Base-by-base conservation (phyloP, 1,140 invertebrate genomes). In the Ceratoteleas bidentatus region DNA sequence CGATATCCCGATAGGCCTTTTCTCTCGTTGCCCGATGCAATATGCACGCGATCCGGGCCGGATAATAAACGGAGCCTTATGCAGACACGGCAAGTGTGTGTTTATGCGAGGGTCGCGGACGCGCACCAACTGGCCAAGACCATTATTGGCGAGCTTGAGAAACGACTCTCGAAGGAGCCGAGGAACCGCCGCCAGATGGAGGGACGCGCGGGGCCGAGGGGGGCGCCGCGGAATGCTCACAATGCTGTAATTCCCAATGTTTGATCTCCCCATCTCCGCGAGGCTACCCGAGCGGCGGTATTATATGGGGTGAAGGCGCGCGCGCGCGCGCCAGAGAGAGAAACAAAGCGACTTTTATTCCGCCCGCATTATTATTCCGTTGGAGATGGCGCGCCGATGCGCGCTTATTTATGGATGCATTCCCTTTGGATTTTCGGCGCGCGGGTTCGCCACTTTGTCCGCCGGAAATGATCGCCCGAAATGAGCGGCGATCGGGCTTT, bases 351-450 rank as follows among this genome's bases (percentile, higher is more conserved):
- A 85, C 84, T 89, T 90, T 89, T 90, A 87, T 90, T 90, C 87
- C 86, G 87, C 85, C 87, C 88, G 88, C 88, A 90, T 90, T 90
- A 89, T 88, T 90, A 89, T 90, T 90, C 88, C 85, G 87, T 90
- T 90, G 88, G 85, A 90, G 88, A 90, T 88, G 84, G 87, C 88
- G 84, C 88, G 60, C 80, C 66, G 84, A 86, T 85, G 54, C 66
- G 81, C 81, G 70, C 85, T 90, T 90, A 87, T 88, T 90, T 90
- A 90, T 89, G 88, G 88, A 90, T 89, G 88, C 78, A 89, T 90
- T 90, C 88, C 79, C 81, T 86, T 87, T 86, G 78, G 79, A 84
- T 83, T 85, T 83, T 85, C 54, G 75, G 64, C 34, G 65, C 32
- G 43, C 13, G 13, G 13, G 6, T 49, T 49, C 13, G 40, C 40